Evolutionary conservation across 1,140 invertebrate genomes (phyloP), one percentile per base, ranked within the genome.

Genomic region (Pseudobourletiella spinata): DNA sequence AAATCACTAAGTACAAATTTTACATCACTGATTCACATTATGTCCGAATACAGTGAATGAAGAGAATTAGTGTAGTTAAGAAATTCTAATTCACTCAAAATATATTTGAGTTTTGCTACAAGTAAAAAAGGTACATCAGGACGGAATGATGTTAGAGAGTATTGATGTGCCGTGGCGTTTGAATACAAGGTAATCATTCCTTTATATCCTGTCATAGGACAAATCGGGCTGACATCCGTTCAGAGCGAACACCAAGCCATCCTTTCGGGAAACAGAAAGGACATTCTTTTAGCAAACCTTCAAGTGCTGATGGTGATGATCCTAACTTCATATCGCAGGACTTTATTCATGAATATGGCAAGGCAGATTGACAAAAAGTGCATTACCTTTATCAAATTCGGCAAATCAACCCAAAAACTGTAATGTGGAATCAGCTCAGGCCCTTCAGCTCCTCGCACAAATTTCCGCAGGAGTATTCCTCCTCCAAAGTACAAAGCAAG

Each of bases 391-490:
- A 76, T 71, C 11, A 76, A 64, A 29, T 59, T 64, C 4, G 75
- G 75, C 54, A 78, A 67, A 20, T 74, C 72, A 11, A 46, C 54
- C 77, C 77, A 78, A 56, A 78, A 78, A 3, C 71, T 71, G 35
- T 76, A 74, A 70, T 78, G 77, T 0, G 77, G 77, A 50, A 78
- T 66, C 70, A 77, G 73, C 67, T 78, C 77, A 65, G 63, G 65
- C 15, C 77, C 77, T 51, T 73, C 72, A n/a, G 76, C 76, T 22
- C 77, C 77, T 22, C 76, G 68, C 20, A 75, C 55, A 16, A 69
- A 68, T 52, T 72, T 76, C 22, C 75, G 52, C 3, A 64, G 42
- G 22, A 76, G 20, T 0, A 73, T 73, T 35, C 77, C 67, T n/a
- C 57, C 64, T 18, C 59, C 61, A 52, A 69, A 69, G 44, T 69